Percentiles rank a stretch among this genome's conserved stretches.
phyloP scores from a whole-genome alignment of 2,797 vertebrate species.

The Otolemur crassicaudatus region DNA sequence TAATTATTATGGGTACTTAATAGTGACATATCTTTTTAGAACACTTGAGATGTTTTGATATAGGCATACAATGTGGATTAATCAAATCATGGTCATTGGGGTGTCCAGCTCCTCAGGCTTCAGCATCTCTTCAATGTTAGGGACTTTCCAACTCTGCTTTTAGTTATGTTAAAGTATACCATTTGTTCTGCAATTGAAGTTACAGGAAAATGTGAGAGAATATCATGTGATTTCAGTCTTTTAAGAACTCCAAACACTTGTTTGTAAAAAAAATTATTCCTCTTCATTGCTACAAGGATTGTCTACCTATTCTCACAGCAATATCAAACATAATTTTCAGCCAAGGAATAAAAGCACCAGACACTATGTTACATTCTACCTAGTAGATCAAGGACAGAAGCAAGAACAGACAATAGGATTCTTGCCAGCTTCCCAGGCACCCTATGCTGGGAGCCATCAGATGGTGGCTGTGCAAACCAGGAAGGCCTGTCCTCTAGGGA shows the following conservation, averaged over 20 bases:
- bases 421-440: neutral
- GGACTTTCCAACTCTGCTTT: neutral
- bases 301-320: neutral
- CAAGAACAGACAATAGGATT: neutral
- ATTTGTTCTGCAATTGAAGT: neutral
- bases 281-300: neutral
- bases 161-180: neutral
- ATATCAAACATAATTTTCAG: neutral
- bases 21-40: neutral
- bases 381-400: neutral
- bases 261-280: neutral
- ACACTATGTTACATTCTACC: neutral
- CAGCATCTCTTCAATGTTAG: neutral
- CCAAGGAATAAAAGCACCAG: neutral
- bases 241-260: neutral
- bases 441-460: neutral
- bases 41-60: neutral
- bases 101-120: neutral
- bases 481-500: neutral
- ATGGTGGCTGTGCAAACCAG: neutral
- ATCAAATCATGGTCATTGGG: neutral
- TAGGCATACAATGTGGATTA: neutral
- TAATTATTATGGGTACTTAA: neutral
- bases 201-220: neutral
- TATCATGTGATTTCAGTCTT: neutral